Evolutionary conservation across 64 coral and sea anemone species (phyloP).

Genomic region (Porites lutea): DNA sequence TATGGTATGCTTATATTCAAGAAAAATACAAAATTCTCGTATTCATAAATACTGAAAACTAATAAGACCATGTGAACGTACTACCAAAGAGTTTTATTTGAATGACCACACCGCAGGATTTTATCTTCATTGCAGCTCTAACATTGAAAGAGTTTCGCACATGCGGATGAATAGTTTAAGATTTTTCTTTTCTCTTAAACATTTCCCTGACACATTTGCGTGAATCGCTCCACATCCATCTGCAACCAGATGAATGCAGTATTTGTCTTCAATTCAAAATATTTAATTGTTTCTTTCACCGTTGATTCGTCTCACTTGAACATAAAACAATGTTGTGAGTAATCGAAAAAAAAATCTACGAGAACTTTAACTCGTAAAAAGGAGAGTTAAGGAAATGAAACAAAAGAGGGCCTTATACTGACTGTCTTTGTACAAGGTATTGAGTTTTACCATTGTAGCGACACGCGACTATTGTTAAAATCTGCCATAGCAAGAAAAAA

Average conservation of each 20-base stretch:
- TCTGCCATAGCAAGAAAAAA: slow-evolving; percentile 5
- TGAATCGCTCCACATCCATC: neutral
- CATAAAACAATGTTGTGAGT: neutral
- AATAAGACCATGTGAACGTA: too few relatives aligned
- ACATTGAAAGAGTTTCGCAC: too few relatives aligned
- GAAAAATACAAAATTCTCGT: too few relatives aligned
- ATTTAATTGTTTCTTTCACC: neutral
- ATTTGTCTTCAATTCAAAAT: neutral
- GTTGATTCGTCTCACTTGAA: neutral
- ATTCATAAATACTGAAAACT: too few relatives aligned
- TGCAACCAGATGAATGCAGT: neutral
- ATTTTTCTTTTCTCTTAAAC: neutral
- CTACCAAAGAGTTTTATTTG: too few relatives aligned
- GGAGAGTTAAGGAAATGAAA: neutral
- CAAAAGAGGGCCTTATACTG: neutral
- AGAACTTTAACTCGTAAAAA: too few relatives aligned
- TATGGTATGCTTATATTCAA: too few relatives aligned
- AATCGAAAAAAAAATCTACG: neutral
- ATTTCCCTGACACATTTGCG: neutral
- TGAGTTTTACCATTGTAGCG: neutral
- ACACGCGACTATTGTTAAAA: neutral
- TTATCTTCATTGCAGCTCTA: too few relatives aligned
- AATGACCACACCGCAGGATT: too few relatives aligned
- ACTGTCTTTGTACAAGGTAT: neutral
- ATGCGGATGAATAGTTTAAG: too few relatives aligned